These are phyloP conservation scores for Drosophila prostipennis DNA, from an alignment of 2,888 invertebrate genomes.

Conservation along the genomic window DNA sequence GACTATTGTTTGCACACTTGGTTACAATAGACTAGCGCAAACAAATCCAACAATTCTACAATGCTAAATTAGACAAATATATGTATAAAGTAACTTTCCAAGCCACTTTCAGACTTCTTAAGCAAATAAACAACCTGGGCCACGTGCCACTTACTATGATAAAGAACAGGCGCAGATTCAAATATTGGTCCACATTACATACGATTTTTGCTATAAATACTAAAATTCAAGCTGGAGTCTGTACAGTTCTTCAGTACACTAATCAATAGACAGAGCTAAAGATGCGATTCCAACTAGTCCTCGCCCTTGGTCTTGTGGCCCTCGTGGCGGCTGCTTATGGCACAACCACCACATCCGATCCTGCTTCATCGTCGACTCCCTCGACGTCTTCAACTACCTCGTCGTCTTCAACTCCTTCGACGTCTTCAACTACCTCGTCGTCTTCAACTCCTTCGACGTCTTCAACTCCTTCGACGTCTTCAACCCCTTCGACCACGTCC, in stretches of 20 bases:
- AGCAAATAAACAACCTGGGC: neutral
- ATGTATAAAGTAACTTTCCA: too few relatives aligned
- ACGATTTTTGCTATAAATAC: neutral
- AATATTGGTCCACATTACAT: neutral
- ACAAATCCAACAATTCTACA: too few relatives aligned
- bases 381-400: neutral
- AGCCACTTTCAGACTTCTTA: too few relatives aligned
- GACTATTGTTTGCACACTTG: too few relatives aligned
- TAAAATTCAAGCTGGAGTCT: neutral
- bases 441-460: too few relatives aligned
- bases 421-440: neutral
- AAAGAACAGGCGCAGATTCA: neutral
- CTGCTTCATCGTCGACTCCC: neutral
- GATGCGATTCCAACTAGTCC: constrained; percentile 3
- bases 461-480: too few relatives aligned
- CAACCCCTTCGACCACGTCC: neutral
- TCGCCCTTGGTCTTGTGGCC: neutral
- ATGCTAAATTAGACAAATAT: too few relatives aligned
- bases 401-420: neutral
- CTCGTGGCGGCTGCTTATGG: neutral
- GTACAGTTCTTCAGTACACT: neutral
- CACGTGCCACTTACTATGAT: neutral
- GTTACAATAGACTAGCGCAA: too few relatives aligned
- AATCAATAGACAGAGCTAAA: neutral
- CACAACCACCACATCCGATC: neutral